These are phyloP conservation scores for Rachycentron canadum DNA, from an alignment of 2,797 vertebrate genomes.

Conservation along the genomic window DNA sequence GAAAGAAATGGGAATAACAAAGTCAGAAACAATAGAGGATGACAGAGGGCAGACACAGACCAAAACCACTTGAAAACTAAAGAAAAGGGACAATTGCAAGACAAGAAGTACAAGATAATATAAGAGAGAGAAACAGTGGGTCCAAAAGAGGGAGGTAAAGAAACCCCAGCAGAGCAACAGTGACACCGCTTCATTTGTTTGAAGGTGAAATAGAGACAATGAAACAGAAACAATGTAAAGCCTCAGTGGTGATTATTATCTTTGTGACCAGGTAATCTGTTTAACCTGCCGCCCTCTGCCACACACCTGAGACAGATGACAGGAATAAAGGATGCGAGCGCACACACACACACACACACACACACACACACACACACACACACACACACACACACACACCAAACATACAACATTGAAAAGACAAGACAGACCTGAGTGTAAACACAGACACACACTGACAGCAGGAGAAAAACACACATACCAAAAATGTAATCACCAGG, in stretches of 20 bases:
- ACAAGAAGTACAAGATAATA: background rate
- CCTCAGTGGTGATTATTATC: slow-evolving; percentile 43
- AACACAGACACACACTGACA: slow-evolving; percentile 16
- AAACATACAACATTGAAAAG: background rate
- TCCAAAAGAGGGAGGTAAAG: background rate
- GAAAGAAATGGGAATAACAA: background rate
- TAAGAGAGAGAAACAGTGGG: slow-evolving; percentile 1
- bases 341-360: slow-evolving; percentile 2
- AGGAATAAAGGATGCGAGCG: slow-evolving; percentile 17
- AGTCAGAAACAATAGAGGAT: background rate
- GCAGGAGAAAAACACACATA: slow-evolving; percentile 17
- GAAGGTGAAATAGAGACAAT: slow-evolving; percentile 56
- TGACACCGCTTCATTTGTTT: slow-evolving; percentile 49
- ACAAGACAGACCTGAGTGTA: slow-evolving; percentile 7
- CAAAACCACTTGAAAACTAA: background rate
- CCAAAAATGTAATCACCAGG: slow-evolving; percentile 47
- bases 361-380: background rate
- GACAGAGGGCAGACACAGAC: background rate
- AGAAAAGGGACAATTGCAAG: background rate
- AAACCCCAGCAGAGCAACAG: slow-evolving; percentile 37
- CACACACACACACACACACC: slow-evolving; percentile 19
- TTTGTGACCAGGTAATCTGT: slow-evolving; percentile 55
- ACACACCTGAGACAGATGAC: slow-evolving; percentile 48
- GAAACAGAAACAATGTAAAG: slow-evolving; percentile 35
- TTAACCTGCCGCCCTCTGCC: slow-evolving; percentile 45